These are phyloP conservation scores for Micropoecilia bifurca DNA, from an alignment of 2,797 vertebrate species.

Conservation along the genomic window DNA sequence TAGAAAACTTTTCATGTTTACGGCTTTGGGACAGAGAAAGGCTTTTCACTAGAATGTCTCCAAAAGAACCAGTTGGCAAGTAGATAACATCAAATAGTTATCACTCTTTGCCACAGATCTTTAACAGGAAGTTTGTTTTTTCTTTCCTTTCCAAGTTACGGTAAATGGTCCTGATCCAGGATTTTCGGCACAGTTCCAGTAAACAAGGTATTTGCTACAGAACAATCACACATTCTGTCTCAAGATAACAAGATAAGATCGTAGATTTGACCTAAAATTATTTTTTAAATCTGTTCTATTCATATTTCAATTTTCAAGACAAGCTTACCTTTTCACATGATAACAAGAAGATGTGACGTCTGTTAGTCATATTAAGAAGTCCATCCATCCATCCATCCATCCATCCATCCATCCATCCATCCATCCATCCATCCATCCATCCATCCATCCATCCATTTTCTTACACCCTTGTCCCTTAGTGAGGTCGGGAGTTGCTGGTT, in stretches of 20 bases:
- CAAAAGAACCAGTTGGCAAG: neutral
- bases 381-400: too few species aligned
- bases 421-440: too few species aligned
- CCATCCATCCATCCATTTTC: too few species aligned
- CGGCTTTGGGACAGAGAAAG: neutral
- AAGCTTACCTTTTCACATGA: neutral
- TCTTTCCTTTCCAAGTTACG: neutral
- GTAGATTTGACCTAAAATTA: neutral
- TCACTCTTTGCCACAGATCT: neutral
- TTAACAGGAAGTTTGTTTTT: neutral
- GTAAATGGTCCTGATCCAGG: neutral
- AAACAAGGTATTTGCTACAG: neutral
- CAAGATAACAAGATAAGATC: neutral
- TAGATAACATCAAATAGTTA: neutral
- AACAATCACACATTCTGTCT: neutral
- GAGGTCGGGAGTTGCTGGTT: too few species aligned
- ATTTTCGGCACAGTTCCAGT: neutral
- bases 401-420: too few species aligned
- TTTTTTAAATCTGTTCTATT: neutral
- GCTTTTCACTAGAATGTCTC: neutral
- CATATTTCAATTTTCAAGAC: neutral
- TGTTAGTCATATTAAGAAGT: slow-evolving; percentile 13
- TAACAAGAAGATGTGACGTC: slow-evolving; percentile 2
- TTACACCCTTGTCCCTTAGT: too few species aligned
- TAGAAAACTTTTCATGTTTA: neutral